Conservation (phyloP, 2,797 vertebrate species). For the Falco novaeseelandiae region DNA sequence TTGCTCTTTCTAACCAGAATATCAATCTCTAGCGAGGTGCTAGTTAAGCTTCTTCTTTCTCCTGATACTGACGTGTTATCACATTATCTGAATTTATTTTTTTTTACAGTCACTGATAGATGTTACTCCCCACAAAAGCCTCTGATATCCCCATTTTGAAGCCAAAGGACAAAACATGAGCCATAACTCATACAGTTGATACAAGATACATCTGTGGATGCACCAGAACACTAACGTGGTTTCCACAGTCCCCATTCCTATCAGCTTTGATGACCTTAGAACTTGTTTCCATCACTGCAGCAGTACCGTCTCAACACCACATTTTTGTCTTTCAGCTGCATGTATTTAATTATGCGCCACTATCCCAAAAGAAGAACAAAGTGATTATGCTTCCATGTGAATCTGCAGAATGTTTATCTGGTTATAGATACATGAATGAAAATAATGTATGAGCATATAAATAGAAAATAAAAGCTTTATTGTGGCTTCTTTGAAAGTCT, state of each 20-base stretch:
- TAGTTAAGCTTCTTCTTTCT: not conserved
- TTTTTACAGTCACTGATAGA: not conserved
- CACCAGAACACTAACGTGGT: not conserved
- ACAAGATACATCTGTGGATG: not conserved
- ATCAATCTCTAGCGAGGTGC: not conserved
- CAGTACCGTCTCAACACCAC: not conserved
- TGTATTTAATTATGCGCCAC: conserved; percentile 58
- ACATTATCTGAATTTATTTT: not conserved
- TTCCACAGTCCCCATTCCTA: not conserved
- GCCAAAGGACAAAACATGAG: not conserved
- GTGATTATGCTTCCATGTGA: conserved; percentile 39
- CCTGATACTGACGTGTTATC: not conserved
- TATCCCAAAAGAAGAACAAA: conserved; percentile 62
- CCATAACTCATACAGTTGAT: not conserved
- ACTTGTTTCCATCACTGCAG: not conserved
- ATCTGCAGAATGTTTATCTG: conserved; percentile 63
- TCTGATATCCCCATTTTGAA: not conserved
- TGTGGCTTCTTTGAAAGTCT: conserved; percentile 64
- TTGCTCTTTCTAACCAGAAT: not conserved
- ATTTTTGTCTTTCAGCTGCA: conserved; percentile 24
- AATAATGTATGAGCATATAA: conserved; percentile 56
- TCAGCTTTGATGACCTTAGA: not conserved
- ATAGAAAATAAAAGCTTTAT: conserved; percentile 70
- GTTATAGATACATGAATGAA: conserved; percentile 55
- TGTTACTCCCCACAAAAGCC: not conserved